These are phyloP conservation scores for Allacma fusca DNA, from an alignment of 2,888 invertebrate species.

Conservation along the genomic window DNA sequence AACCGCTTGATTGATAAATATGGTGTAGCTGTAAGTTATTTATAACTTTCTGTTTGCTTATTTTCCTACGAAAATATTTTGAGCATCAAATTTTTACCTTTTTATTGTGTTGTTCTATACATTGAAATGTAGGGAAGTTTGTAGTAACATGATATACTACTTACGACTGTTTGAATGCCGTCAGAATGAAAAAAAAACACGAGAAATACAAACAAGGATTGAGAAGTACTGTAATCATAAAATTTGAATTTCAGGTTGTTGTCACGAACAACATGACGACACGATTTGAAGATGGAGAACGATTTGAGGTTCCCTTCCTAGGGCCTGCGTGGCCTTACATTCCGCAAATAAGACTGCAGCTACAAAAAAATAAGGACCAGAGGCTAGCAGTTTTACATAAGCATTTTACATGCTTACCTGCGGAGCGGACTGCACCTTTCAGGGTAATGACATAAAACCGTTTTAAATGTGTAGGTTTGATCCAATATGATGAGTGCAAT, in stretches of 20 bases:
- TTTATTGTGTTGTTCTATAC: too few relatives aligned
- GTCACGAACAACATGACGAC: conserved; percentile 55
- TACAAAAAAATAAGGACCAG: neutral
- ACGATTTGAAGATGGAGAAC: conserved; percentile 41
- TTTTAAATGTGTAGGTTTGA: too few relatives aligned
- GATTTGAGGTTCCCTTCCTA: conserved; percentile 50
- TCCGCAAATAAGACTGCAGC: conserved; percentile 29
- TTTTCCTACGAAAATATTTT: too few relatives aligned
- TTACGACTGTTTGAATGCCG: too few relatives aligned
- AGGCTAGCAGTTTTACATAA: conserved; percentile 25
- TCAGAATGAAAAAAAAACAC: too few relatives aligned
- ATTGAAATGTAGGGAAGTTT: too few relatives aligned
- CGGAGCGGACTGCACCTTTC: neutral
- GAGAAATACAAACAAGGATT: too few relatives aligned
- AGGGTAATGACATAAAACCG: conserved; percentile 3
- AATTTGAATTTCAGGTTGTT: conserved; percentile 42
- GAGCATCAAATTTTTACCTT: too few relatives aligned
- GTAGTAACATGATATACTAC: too few relatives aligned
- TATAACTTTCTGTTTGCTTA: too few relatives aligned
- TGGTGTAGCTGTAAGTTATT: conserved; percentile 46
- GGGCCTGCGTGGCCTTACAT: conserved; percentile 49
- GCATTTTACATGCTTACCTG: neutral
- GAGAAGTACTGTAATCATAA: neutral
- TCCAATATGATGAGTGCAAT: too few relatives aligned
- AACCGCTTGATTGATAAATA: conserved; percentile 46